Evolutionary conservation across 2,888 invertebrate genomes (phyloP), one percentile per base, ranked within the genome.

Genomic region (Nomada hirtipes): DNA sequence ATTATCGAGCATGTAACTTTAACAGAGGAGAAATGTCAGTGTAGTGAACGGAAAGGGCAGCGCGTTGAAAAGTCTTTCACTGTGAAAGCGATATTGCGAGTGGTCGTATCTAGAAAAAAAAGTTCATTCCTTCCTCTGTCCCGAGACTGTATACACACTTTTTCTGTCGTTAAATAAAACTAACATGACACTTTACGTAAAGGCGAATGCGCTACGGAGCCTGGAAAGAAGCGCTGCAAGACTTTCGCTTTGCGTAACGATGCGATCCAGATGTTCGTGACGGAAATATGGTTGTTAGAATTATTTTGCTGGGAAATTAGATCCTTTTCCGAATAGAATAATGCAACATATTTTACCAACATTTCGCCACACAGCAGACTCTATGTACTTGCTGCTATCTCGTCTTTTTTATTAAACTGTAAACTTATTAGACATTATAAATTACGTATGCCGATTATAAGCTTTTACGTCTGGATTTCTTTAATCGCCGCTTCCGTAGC

Each of bases 211-310:
- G 2, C 3, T n/a, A 13, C 4, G 26, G 18, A 44, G 13, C 9
- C 55, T 2, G 44, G 29, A 47, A 42, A 57, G 53, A 73, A 29
- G 52, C 53, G 44, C 36, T 36, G 36, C 36, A 36, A 36, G 36
- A 73, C 73, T 73, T 55, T 64, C 47, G 44, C 20, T 65, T 65
- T 47, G 65, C 42, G 29, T 20, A 57, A 47, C 20, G 20, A 9
- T 44, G 13, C 23, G 42, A 67, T 67, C 61, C 20, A 63, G 44
- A 44, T n/a, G 42, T n/a, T 61, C 42, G 42, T 42, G 42, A 42
- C 60, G 60, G 44, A 63, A 63, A 63, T 63, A 7, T 44, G 61
- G 23, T 44, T 63, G 61, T 44, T 44, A 1, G 44, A 44, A 20
- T 44, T 63, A 4, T 20, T 20, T 44, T 42, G 15, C 26, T 13